These are phyloP conservation scores for Megalurothrips usitatus DNA, from an alignment of 2,888 invertebrate genomes.

Conservation along the genomic window DNA sequence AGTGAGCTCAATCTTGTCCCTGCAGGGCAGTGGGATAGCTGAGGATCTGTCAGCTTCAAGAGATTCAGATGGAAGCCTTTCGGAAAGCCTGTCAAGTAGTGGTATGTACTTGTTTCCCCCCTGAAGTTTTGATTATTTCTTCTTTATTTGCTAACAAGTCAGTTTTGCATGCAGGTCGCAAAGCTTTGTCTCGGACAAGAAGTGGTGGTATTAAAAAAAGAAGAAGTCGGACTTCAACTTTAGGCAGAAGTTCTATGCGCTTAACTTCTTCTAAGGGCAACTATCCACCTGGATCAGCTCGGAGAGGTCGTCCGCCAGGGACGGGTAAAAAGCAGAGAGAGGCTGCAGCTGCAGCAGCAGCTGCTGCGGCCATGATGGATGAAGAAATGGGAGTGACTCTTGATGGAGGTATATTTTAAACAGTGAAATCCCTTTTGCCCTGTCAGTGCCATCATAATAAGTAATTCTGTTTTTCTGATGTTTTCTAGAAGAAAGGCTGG, in stretches of 20 bases:
- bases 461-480: too few relatives aligned
- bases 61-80: conserved; percentile 2
- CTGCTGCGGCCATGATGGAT: background rate
- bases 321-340: background rate
- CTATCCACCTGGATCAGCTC: conserved; percentile 6
- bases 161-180: background rate
- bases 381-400: background rate
- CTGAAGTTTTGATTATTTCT: background rate
- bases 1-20: background rate
- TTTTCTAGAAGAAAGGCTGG: conserved; percentile 40
- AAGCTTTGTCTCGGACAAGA: background rate
- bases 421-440: background rate
- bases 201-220: background rate
- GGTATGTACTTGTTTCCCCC: background rate
- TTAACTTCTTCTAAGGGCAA: background rate
- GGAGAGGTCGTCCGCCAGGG: conserved; percentile 13
- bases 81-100: background rate
- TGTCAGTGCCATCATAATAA: background rate
- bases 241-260: background rate
- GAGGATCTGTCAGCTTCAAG: conserved; percentile 9
- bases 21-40: background rate
- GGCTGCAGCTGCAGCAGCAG: background rate
- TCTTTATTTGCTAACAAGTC: background rate
- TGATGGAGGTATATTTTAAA: background rate
- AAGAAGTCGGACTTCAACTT: background rate